These are phyloP conservation scores for Syrmaticus mikado DNA, from an alignment of 2,113 vertebrate genomes.

Conservation along the genomic window DNA sequence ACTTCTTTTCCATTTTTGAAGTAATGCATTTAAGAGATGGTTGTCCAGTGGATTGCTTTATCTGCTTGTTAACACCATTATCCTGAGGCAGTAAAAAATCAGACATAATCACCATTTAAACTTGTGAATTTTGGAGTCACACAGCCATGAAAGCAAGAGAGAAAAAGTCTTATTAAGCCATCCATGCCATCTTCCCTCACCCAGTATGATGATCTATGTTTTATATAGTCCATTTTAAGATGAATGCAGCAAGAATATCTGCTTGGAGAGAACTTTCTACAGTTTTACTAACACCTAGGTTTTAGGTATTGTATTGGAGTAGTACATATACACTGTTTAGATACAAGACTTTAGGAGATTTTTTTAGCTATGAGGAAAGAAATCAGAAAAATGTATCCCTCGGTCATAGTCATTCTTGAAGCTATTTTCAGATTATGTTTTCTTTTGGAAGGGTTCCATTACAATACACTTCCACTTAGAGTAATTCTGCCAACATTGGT, in stretches of 20 bases:
- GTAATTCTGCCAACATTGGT: background rate
- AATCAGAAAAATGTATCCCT: background rate
- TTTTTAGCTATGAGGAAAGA: background rate
- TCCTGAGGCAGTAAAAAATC: background rate
- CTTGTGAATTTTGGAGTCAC: background rate
- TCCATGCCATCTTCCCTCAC: background rate
- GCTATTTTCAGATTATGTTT: background rate
- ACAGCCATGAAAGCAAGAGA: background rate
- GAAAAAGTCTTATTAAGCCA: background rate
- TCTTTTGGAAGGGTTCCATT: background rate
- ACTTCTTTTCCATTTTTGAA: slow-evolving; percentile 21
- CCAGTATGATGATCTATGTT: background rate
- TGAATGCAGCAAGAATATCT: background rate
- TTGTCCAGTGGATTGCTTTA: slow-evolving; percentile 3
- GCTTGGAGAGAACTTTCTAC: background rate
- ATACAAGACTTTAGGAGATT: background rate
- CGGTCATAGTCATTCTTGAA: background rate
- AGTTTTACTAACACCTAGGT: background rate
- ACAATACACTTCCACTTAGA: background rate
- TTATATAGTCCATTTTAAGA: slow-evolving; percentile 16
- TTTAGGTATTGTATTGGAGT: background rate
- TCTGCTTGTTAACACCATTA: slow-evolving; percentile 1
- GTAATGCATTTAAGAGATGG: background rate
- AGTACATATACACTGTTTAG: background rate
- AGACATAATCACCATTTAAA: background rate